phyloP scores from a whole-genome alignment of 2,888 invertebrate species.

The Brachylomia viminalis region DNA sequence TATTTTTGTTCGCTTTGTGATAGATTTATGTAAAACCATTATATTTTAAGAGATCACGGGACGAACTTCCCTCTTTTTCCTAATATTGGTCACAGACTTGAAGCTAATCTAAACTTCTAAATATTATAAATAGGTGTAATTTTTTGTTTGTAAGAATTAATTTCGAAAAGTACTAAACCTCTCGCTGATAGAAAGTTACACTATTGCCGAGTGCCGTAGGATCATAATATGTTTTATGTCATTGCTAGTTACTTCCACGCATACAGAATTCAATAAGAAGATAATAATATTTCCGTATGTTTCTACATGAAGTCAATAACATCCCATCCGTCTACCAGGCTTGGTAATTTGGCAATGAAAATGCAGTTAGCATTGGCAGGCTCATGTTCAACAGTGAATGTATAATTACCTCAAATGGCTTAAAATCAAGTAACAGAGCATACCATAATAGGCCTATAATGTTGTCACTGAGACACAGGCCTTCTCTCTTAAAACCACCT shows the following conservation, averaged over 20 bases:
- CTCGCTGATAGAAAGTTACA: no score
- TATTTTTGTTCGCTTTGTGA: slow-evolving; percentile 9
- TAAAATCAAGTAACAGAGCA: background rate
- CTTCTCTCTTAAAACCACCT: background rate
- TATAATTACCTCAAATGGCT: slow-evolving; percentile 3
- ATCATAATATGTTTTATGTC: no score
- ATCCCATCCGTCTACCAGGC: background rate
- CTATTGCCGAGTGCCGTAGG: no score
- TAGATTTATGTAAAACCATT: background rate
- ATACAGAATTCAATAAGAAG: background rate
- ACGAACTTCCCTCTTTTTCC: background rate
- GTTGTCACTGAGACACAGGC: background rate
- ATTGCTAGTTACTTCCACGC: no score
- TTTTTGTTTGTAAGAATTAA: background rate
- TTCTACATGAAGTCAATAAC: background rate
- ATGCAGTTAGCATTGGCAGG: background rate
- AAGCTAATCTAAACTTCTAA: background rate
- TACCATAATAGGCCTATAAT: background rate
- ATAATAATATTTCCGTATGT: background rate
- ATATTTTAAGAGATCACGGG: background rate
- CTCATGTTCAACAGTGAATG: background rate
- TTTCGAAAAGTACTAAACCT: no score
- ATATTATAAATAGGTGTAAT: background rate
- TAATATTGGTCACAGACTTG: background rate
- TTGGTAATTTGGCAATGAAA: slow-evolving; percentile 14